Evolutionary conservation across 2,797 vertebrate species (phyloP).

Genomic region (Steatocranus sp.): DNA sequence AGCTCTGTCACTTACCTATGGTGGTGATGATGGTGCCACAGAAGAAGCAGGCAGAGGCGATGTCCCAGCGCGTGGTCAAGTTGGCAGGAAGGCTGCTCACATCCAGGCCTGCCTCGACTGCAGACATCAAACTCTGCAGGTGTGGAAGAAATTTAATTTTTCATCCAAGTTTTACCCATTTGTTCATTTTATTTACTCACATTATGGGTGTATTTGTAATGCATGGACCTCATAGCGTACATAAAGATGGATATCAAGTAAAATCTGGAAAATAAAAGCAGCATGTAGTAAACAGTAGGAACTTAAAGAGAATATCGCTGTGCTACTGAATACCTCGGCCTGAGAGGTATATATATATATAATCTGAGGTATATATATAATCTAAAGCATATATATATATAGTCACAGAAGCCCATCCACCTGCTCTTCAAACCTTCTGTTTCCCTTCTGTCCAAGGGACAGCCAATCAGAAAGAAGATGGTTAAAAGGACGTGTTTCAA

Average conservation of each 20-base stretch:
- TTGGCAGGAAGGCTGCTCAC: slow-evolving; percentile 67
- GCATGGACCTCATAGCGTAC: not conserved
- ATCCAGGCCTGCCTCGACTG: slow-evolving; percentile 81
- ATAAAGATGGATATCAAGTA: fast-evolving
- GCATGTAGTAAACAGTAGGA: not conserved
- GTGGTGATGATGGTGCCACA: slow-evolving; percentile 93
- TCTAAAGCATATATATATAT: not conserved
- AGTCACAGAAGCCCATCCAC: too few species aligned
- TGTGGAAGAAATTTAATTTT: not conserved
- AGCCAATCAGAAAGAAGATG: not conserved
- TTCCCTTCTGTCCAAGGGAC: not conserved
- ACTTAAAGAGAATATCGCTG: not conserved
- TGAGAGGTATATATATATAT: not conserved
- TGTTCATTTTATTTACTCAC: not conserved
- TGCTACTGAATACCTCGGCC: not conserved
- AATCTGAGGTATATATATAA: too few species aligned
- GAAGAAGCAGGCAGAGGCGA: slow-evolving; percentile 88
- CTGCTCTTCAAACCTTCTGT: not conserved
- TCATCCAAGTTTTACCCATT: not conserved
- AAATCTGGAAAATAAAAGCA: not conserved
- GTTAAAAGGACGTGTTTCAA: not conserved
- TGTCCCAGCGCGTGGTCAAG: slow-evolving; percentile 82
- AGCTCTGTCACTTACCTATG: slow-evolving; percentile 77
- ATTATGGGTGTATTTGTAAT: not conserved
- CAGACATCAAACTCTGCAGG: slow-evolving; percentile 76